Evolutionary conservation across 2,797 vertebrate species (phyloP).

Genomic region (Vireo griseus): DNA sequence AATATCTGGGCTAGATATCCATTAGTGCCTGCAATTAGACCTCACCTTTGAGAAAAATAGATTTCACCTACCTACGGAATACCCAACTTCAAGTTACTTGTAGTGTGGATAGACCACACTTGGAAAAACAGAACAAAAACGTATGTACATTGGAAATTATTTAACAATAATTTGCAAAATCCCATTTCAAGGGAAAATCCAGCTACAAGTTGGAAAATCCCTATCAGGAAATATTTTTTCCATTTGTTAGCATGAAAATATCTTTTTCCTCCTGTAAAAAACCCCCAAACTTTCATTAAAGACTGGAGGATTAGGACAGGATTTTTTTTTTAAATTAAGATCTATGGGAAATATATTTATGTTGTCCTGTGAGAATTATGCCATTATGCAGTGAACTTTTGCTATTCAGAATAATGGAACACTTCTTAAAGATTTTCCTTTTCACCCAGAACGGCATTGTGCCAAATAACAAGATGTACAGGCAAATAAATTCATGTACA

Average conservation of each 20-base stretch:
- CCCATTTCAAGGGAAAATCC: background rate
- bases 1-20: background rate
- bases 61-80: background rate
- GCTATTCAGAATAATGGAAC: background rate
- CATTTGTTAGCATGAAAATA: background rate
- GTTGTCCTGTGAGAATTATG: background rate
- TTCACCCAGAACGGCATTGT: background rate
- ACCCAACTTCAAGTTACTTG: background rate
- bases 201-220: background rate
- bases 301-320: background rate
- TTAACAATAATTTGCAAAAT: background rate
- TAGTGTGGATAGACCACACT: background rate
- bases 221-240: background rate
- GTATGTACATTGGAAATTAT: background rate
- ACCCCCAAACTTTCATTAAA: background rate
- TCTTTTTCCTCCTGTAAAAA: background rate
- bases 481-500: background rate
- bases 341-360: background rate
- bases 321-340: background rate
- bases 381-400: background rate
- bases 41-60: background rate
- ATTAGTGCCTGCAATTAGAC: background rate
- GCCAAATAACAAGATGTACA: slow-evolving; percentile 17
- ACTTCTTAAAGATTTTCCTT: background rate
- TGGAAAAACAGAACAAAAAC: background rate